These are phyloP conservation scores for Stenichneumon culpator DNA, from an alignment of 2,888 invertebrate genomes.

Conservation along the genomic window DNA sequence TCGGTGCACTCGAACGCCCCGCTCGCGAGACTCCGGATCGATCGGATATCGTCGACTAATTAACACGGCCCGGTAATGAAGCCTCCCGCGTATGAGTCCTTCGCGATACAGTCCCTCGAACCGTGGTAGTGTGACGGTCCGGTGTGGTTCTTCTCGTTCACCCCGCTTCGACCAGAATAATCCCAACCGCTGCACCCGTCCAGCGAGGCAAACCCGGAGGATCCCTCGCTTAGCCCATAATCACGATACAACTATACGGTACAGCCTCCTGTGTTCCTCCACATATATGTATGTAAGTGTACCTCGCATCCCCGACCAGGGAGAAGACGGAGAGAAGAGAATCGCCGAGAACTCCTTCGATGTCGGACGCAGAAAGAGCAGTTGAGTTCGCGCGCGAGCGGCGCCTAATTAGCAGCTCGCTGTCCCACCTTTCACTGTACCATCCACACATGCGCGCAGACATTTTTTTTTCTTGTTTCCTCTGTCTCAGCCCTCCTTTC, in stretches of 20 bases:
- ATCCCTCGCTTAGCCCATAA: conserved; percentile 49
- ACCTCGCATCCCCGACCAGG: background rate
- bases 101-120: conserved; percentile 41
- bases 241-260: conserved; percentile 46
- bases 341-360: conserved; percentile 36
- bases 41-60: conserved; percentile 82
- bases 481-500: conserved; percentile 50
- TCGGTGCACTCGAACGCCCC: conserved; percentile 57
- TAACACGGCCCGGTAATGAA: conserved; percentile 83
- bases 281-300: background rate
- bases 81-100: conserved; percentile 72
- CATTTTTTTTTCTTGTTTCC: conserved; percentile 26
- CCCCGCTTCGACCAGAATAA: conserved; percentile 49
- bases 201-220: background rate
- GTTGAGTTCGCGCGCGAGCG: conserved; percentile 76
- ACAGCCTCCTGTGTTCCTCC: background rate
- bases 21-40: conserved; percentile 69
- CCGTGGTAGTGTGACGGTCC: conserved; percentile 28
- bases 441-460: conserved; percentile 29
- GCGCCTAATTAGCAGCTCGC: conserved; percentile 80
- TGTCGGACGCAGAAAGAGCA: conserved; percentile 65
- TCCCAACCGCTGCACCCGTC: conserved; percentile 51
- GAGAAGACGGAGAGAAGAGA: conserved; percentile 11
- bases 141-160: conserved; percentile 53
- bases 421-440: conserved; percentile 64